A percentile compares a stretch with the other conserved stretches of the same genome.
Evolutionary conservation across 1,140 invertebrate genomes (phyloP).

Genomic region (Ericerus pela): DNA sequence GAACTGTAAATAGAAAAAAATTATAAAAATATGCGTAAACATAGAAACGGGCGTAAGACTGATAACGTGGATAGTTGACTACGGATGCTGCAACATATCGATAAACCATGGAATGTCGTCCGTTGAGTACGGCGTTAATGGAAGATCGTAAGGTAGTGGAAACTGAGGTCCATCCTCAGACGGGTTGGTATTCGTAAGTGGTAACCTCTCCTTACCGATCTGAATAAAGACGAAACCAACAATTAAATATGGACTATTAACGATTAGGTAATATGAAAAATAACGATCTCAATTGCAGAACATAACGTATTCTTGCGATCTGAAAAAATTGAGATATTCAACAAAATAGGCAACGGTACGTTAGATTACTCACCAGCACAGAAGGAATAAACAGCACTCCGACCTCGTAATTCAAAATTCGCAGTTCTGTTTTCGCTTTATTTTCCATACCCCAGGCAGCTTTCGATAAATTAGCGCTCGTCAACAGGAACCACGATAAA

Average conservation of each 20-base stretch:
- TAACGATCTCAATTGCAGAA: neutral
- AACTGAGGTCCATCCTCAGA: slow-evolving; percentile 37
- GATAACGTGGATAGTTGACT: neutral
- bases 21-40: too few relatives aligned
- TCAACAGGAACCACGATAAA: slow-evolving; percentile 68
- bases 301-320: neutral
- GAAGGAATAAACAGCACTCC: slow-evolving; percentile 79
- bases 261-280: slow-evolving; percentile 1
- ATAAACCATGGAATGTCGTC: slow-evolving; percentile 34
- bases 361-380: slow-evolving; percentile 49
- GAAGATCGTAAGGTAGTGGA: slow-evolving; percentile 64
- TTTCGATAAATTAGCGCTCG: slow-evolving; percentile 88
- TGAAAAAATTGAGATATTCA: neutral
- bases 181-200: slow-evolving; percentile 29
- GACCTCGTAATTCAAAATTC: slow-evolving; percentile 65
- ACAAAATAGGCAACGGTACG: neutral
- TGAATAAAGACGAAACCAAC: slow-evolving; percentile 24
- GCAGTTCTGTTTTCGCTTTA: slow-evolving; percentile 47
- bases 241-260: slow-evolving; percentile 1
- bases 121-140: slow-evolving; percentile 44
- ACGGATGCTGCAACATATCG: slow-evolving; percentile 13
- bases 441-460: slow-evolving; percentile 78
- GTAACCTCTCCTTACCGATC: slow-evolving; percentile 31
- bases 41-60: neutral
- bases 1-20: neutral